phyloP scores from a whole-genome alignment of 2,797 vertebrate genomes.

The Hyperoplus lanceolatus region DNA sequence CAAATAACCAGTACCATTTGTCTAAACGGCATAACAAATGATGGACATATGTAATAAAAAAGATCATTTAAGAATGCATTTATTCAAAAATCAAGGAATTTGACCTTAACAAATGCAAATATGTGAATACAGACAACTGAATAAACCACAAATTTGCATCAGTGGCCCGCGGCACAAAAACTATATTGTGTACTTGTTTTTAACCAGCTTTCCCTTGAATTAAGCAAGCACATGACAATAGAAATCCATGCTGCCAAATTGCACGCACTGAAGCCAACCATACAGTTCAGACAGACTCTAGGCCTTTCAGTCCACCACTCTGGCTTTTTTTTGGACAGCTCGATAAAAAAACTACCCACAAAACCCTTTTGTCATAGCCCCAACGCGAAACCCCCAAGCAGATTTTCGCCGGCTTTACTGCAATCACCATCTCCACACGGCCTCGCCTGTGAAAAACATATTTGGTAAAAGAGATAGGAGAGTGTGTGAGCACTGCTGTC shows the following conservation, averaged over 20 bases:
- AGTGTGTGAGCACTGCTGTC: constrained; percentile 71
- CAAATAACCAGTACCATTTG: background rate
- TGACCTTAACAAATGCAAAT: constrained; percentile 21
- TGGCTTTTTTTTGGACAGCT: constrained; percentile 64
- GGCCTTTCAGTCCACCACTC: constrained; percentile 39
- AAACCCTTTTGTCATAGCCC: constrained; percentile 57
- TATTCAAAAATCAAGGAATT: background rate
- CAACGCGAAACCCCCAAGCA: constrained; percentile 45
- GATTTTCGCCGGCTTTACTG: constrained; percentile 64
- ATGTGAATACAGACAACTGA: background rate
- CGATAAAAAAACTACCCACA: constrained; percentile 67
- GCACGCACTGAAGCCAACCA: constrained; percentile 61
- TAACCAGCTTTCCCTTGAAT: constrained; percentile 10
- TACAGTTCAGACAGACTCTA: constrained; percentile 45
- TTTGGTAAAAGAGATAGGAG: constrained; percentile 73
- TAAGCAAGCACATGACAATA: constrained; percentile 29
- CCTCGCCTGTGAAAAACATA: constrained; percentile 52
- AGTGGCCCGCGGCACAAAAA: background rate
- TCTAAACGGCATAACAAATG: background rate
- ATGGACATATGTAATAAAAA: background rate
- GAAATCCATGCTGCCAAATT: constrained; percentile 58
- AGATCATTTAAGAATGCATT: background rate
- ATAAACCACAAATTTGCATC: background rate
- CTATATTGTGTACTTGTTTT: constrained; percentile 19
- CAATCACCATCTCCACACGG: constrained; percentile 73